A percentile compares a stretch with the other conserved stretches of the same genome.
These are phyloP conservation scores for human DNA, from an alignment of 2,113 vertebrate species.

Conservation along the genomic window DNA sequence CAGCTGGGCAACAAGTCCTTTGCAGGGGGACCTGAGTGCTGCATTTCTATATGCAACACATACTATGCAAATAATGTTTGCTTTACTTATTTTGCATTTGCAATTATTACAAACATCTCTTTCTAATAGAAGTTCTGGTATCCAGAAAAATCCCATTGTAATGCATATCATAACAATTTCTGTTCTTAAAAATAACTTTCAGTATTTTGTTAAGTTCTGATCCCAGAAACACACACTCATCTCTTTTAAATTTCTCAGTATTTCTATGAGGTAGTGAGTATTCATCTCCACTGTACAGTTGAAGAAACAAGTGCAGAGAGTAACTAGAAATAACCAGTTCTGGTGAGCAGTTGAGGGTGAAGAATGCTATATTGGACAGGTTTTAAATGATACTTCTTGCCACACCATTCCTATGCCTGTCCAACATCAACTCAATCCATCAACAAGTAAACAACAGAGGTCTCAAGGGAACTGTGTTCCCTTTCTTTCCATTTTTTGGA, in stretches of 20 bases:
- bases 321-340: background rate
- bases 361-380: background rate
- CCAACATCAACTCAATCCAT: background rate
- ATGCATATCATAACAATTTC: background rate
- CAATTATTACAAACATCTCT: background rate
- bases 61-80: background rate
- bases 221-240: background rate
- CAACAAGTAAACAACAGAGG: background rate
- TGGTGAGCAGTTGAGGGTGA: background rate
- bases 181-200: background rate
- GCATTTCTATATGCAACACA: background rate
- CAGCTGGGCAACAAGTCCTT: background rate
- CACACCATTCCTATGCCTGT: background rate
- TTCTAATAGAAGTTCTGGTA: background rate
- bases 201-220: background rate
- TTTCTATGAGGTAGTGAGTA: background rate
- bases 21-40: background rate
- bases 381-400: background rate
- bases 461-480: background rate
- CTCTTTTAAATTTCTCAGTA: background rate
- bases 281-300: background rate
- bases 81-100: background rate
- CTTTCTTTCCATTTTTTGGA: background rate
- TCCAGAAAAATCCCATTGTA: background rate
- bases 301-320: background rate